These are phyloP conservation scores for Marisa cornuarietis DNA, from an alignment of 1,140 invertebrate genomes.

Conservation along the genomic window DNA sequence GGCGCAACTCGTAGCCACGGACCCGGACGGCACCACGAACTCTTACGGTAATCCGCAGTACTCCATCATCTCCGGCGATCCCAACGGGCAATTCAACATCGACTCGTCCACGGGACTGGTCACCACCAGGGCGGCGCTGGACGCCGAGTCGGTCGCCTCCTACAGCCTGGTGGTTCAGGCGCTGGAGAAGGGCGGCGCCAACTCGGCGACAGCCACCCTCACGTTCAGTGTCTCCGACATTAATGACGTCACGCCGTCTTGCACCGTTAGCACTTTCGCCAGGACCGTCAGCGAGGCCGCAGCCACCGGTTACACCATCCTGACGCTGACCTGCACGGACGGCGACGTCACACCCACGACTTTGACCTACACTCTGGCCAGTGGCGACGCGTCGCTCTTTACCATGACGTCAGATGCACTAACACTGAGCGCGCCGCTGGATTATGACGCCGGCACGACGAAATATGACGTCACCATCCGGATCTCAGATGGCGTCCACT, in stretches of 20 bases:
- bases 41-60: slow-evolving; percentile 35
- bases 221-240: slow-evolving; percentile 43
- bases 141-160: slow-evolving; percentile 36
- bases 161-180: slow-evolving; percentile 39
- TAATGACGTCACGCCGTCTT: slow-evolving; percentile 50
- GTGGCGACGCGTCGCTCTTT: slow-evolving; percentile 37
- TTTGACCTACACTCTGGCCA: slow-evolving; percentile 42
- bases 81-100: slow-evolving; percentile 41
- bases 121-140: slow-evolving; percentile 29
- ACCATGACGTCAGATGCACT: slow-evolving; percentile 26
- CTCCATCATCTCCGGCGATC: slow-evolving; percentile 44
- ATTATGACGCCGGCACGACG: slow-evolving; percentile 40
- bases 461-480: slow-evolving; percentile 42
- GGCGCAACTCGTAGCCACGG: slow-evolving; percentile 34
- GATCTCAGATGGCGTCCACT: slow-evolving; percentile 42
- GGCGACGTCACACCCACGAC: slow-evolving; percentile 34
- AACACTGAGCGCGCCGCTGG: slow-evolving; percentile 31
- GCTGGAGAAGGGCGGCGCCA: slow-evolving; percentile 25
- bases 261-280: slow-evolving; percentile 28
- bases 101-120: slow-evolving; percentile 39
- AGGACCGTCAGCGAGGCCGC: slow-evolving; percentile 29
- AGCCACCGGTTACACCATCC: background rate
- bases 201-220: slow-evolving; percentile 37
- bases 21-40: slow-evolving; percentile 33
- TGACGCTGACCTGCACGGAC: slow-evolving; percentile 39